Percentiles rank a stretch among this genome's conserved stretches.
These are phyloP conservation scores for Protodeltote pygarga DNA, from an alignment of 2,888 invertebrate genomes.

Conservation along the genomic window DNA sequence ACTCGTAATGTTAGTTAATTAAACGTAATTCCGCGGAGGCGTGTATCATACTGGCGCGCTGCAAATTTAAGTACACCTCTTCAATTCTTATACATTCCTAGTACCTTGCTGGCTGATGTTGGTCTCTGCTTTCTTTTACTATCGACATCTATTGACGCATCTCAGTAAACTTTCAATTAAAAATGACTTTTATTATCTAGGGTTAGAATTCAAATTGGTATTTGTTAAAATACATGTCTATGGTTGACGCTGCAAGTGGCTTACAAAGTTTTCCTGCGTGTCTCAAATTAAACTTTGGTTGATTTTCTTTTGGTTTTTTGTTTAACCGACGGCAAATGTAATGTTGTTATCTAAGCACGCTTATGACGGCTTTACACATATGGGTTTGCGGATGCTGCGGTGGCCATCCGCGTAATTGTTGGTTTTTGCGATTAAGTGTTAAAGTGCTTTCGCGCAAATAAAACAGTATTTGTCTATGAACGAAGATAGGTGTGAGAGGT, in stretches of 20 bases:
- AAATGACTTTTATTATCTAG: slow-evolving; percentile 29
- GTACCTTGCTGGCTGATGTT: slow-evolving; percentile 76
- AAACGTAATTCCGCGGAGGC: slow-evolving; percentile 34
- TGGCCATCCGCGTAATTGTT: slow-evolving; percentile 53
- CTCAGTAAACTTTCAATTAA: slow-evolving; percentile 16
- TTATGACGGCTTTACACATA: slow-evolving; percentile 56
- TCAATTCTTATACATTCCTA: slow-evolving; percentile 67
- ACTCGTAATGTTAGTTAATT: slow-evolving; percentile 37
- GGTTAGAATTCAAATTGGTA: slow-evolving; percentile 38
- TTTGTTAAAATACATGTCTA: slow-evolving; percentile 30
- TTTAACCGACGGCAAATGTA: slow-evolving; percentile 12
- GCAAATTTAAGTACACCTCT: slow-evolving; percentile 46
- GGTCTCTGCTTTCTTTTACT: slow-evolving; percentile 63
- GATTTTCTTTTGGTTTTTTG: slow-evolving; percentile 7
- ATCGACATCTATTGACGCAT: slow-evolving; percentile 33
- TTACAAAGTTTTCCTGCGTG: slow-evolving; percentile 22
- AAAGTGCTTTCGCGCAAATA: slow-evolving; percentile 45
- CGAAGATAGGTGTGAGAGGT: slow-evolving; percentile 15
- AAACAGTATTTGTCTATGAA: slow-evolving; percentile 33
- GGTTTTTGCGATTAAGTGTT: slow-evolving; percentile 57
- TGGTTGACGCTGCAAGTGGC: slow-evolving; percentile 23
- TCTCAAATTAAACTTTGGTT: slow-evolving; percentile 9
- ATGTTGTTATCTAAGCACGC: slow-evolving; percentile 41
- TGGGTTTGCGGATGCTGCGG: slow-evolving; percentile 55
- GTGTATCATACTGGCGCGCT: slow-evolving; percentile 34